phyloP scores from a whole-genome alignment of 2,797 vertebrate genomes.

The Naso thynnoides region DNA sequence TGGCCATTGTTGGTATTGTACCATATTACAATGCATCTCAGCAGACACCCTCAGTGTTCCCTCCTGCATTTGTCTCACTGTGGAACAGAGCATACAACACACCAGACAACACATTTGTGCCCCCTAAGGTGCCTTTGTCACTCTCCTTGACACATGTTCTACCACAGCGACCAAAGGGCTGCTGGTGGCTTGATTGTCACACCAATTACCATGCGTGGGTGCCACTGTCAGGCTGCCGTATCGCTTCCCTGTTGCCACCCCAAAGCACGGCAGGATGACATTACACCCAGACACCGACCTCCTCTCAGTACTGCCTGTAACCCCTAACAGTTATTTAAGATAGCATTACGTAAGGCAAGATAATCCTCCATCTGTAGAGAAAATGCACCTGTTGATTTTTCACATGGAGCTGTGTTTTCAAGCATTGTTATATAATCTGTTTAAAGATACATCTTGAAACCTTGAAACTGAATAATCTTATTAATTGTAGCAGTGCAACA shows the following conservation, averaged over 20 bases:
- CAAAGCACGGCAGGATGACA: slow-evolving; percentile 57
- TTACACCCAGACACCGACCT: slow-evolving; percentile 57
- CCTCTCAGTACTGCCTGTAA: slow-evolving; percentile 29
- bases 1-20: neutral
- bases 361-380: slow-evolving; percentile 29
- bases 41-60: neutral
- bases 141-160: slow-evolving; percentile 66
- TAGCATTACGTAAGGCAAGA: slow-evolving; percentile 34
- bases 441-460: neutral
- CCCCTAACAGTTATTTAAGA: slow-evolving; percentile 49
- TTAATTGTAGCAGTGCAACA: neutral
- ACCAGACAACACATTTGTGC: slow-evolving; percentile 35
- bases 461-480: neutral
- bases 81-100: slow-evolving; percentile 15
- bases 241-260: slow-evolving; percentile 53
- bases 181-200: slow-evolving; percentile 58
- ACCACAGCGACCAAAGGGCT: slow-evolving; percentile 48
- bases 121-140: slow-evolving; percentile 51
- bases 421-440: slow-evolving; percentile 3
- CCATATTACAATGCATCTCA: neutral
- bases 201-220: slow-evolving; percentile 62
- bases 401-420: slow-evolving; percentile 10
- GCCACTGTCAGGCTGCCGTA: slow-evolving; percentile 63
- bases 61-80: slow-evolving; percentile 6
- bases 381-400: slow-evolving; percentile 18